These are phyloP conservation scores for Clarias fuscus DNA, from an alignment of 2,797 vertebrate genomes.

Conservation along the genomic window DNA sequence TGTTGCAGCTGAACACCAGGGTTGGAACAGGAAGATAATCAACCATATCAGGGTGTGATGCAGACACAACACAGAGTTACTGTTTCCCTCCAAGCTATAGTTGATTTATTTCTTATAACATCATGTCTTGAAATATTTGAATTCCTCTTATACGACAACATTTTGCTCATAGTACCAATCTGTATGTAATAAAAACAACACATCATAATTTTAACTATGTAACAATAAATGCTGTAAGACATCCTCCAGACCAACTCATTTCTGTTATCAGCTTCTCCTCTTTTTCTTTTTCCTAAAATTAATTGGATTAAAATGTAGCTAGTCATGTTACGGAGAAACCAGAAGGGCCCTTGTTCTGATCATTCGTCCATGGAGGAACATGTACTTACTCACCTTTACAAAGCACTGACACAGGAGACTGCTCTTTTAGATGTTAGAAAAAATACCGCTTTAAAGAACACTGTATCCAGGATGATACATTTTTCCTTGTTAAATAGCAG, in stretches of 20 bases:
- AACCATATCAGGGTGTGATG: neutral
- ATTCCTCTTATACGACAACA: neutral
- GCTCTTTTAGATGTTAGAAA: neutral
- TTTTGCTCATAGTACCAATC: no score
- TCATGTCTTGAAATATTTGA: neutral
- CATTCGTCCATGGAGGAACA: neutral
- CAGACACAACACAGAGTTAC: neutral
- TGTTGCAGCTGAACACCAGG: no score
- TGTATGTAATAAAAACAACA: neutral
- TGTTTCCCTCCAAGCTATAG: neutral
- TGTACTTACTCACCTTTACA: neutral
- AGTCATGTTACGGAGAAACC: neutral
- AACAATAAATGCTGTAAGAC: neutral
- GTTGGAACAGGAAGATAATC: neutral
- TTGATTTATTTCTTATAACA: neutral
- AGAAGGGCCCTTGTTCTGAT: neutral
- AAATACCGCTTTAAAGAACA: neutral
- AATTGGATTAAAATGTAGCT: neutral
- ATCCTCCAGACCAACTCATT: neutral
- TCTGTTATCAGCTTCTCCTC: no score
- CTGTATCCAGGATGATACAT: slow-evolving; percentile 4
- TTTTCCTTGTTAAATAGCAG: neutral
- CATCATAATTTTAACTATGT: neutral
- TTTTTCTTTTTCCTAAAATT: neutral
- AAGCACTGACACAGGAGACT: neutral